Evolutionary conservation across 2,888 invertebrate genomes (phyloP).

Genomic region (Dysmachus trigonus): DNA sequence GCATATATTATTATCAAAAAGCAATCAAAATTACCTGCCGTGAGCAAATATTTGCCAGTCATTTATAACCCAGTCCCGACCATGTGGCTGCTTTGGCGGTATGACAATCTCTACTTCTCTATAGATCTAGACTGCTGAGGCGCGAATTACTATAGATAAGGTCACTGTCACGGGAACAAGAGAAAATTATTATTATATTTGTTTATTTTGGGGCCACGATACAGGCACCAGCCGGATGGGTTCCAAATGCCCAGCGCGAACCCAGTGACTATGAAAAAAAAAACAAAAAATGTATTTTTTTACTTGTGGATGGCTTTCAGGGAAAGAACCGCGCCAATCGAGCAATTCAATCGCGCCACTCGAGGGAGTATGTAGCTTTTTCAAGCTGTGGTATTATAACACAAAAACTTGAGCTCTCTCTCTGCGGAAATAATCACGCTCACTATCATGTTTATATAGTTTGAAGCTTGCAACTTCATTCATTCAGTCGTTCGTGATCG

Average conservation of each 20-base stretch:
- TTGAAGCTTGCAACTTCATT: background rate
- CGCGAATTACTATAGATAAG: background rate
- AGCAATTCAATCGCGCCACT: constrained; percentile 6
- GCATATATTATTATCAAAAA: background rate
- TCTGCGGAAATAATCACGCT: background rate
- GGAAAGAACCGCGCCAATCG: constrained; percentile 17
- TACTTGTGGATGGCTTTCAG: background rate
- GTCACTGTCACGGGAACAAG: background rate
- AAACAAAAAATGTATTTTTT: background rate
- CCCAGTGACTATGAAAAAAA: background rate
- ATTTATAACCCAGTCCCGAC: background rate
- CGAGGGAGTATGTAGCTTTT: background rate
- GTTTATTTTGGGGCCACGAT: background rate
- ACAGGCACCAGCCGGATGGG: background rate
- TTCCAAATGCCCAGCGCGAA: background rate
- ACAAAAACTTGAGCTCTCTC: no score
- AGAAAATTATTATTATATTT: background rate
- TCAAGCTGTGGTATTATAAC: no score
- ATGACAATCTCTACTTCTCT: background rate
- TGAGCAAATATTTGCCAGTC: background rate
- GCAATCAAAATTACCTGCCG: background rate
- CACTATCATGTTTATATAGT: constrained; percentile 47
- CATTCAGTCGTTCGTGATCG: constrained; percentile 39
- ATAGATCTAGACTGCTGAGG: background rate
- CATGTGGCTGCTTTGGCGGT: background rate